phyloP scores from a whole-genome alignment of 37 sponge, comb jelly and placozoan genomes.

The Oopsacas minuta region DNA sequence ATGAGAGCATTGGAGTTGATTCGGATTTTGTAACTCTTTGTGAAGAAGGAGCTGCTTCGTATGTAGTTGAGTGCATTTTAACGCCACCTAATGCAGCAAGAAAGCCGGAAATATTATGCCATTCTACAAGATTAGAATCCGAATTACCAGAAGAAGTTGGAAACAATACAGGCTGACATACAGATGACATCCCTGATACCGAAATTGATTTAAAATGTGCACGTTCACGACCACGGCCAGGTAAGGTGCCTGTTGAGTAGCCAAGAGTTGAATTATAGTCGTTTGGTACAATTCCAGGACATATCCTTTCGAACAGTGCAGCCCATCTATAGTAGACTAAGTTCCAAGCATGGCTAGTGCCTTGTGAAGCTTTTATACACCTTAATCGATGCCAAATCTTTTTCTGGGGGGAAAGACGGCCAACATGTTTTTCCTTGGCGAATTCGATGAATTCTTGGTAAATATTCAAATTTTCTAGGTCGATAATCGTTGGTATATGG shows the following conservation, averaged over 20 bases:
- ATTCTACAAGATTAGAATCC: neutral
- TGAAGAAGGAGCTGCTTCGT: neutral
- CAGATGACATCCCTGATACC: neutral
- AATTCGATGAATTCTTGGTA: constrained; percentile 16
- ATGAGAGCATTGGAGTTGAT: neutral
- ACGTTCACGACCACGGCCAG: neutral
- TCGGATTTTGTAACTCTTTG: neutral
- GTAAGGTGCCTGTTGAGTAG: neutral
- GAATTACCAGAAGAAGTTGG: neutral
- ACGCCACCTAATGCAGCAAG: neutral
- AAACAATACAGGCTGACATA: neutral
- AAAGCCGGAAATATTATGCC: constrained; percentile 12
- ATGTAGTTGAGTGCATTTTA: neutral
- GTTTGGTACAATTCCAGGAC: neutral
- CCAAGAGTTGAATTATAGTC: neutral
- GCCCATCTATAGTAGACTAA: neutral
- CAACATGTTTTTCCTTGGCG: neutral
- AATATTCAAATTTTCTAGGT: constrained; percentile 12
- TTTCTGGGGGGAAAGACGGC: neutral
- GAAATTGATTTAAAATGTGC: neutral
- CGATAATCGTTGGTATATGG: neutral
- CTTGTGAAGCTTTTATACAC: neutral
- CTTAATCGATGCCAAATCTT: neutral
- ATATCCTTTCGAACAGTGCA: neutral
- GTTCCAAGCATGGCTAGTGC: neutral